Evolutionary conservation across 2,113 vertebrate genomes (phyloP), one percentile per base, ranked within the genome.

Genomic region (Cettia cetti): DNA sequence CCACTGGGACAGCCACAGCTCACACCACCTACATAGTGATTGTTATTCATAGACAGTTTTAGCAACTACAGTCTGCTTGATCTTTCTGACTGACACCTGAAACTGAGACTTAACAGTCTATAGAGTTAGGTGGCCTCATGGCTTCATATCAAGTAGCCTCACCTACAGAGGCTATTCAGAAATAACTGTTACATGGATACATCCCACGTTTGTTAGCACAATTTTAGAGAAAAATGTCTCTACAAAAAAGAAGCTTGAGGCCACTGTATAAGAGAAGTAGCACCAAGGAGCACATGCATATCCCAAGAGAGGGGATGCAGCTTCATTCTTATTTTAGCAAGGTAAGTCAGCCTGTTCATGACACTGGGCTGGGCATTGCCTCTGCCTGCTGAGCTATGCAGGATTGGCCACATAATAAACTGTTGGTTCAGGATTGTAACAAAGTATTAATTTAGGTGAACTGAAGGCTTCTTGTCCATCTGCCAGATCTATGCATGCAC

Each of bases 21-120:
- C 6, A 0, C 74, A 21, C 13, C 39, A 39, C 49, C 20, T 42
- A 10, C 15, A 22, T 15, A 7, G 1, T 1, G 2, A 42, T 50
- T 54, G 74, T 52, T 68, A 13, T 52, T 72, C 39, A 28, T 28
- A 64, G 33, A 20, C 40, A 65, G 8, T 47, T 35, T 20, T 54
- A 47, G n/a, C 35, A 76, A 21, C 15, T 23, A 47, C 9, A 45
- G 2, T 37, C 22, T 6, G 7, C 57, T 71, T 72, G 30, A 56
- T 47, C 59, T 79, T 56, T 71, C 53, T 63, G 52, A 40, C 47
- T 63, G 57, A 82, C n/a, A 18, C 13, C 21, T 53, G n/a, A n/a
- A 90, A 56, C 22, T 44, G 59, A 15, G 13, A 15, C 10, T 6
- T 20, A 47, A 56, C 9, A 70, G 4, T 59, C 17, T 63, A 19